Percentiles rank a stretch among this genome's conserved stretches.
These are phyloP conservation scores for Varanus salvator DNA, from an alignment of 2,113 vertebrate species.

Conservation along the genomic window DNA sequence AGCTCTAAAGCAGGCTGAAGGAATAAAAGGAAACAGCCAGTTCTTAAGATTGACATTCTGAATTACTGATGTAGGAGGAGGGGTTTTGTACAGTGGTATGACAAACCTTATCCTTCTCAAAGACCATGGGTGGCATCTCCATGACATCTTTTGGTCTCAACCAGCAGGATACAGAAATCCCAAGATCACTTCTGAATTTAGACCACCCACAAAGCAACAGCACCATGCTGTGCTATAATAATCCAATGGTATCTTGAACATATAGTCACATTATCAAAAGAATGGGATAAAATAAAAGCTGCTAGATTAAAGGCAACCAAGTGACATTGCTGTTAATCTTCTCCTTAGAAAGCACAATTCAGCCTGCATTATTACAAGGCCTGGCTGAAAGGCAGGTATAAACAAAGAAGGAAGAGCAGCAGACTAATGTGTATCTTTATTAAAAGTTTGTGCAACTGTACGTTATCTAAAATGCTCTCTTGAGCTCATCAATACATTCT, in stretches of 20 bases:
- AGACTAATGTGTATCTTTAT: neutral
- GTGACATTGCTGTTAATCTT: slow-evolving; percentile 60
- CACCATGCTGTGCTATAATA: slow-evolving; percentile 72
- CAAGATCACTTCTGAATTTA: slow-evolving; percentile 57
- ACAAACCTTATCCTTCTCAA: slow-evolving; percentile 60
- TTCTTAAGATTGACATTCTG: slow-evolving; percentile 15
- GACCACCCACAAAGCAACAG: slow-evolving; percentile 62
- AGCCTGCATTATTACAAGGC: slow-evolving; percentile 52
- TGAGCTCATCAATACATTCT: slow-evolving; percentile 8
- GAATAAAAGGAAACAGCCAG: slow-evolving; percentile 38
- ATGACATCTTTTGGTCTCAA: slow-evolving; percentile 69
- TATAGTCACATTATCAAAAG: slow-evolving; percentile 71
- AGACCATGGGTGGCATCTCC: slow-evolving; percentile 67
- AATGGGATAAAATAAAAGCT: slow-evolving; percentile 69
- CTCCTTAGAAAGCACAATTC: slow-evolving; percentile 46
- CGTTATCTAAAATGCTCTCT: neutral
- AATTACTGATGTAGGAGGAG: slow-evolving; percentile 35
- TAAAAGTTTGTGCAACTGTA: neutral
- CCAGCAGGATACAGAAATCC: slow-evolving; percentile 71
- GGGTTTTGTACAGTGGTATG: slow-evolving; percentile 29
- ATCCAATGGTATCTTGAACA: slow-evolving; percentile 70
- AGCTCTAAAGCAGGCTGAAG: neutral
- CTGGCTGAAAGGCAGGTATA: slow-evolving; percentile 24
- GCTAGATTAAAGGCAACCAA: slow-evolving; percentile 58
- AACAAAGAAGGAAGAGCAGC: slow-evolving; percentile 25